Percentiles rank a stretch among this genome's conserved stretches.
These are phyloP conservation scores for Danionella dracula DNA, from an alignment of 2,797 vertebrate genomes.

Conservation along the genomic window DNA sequence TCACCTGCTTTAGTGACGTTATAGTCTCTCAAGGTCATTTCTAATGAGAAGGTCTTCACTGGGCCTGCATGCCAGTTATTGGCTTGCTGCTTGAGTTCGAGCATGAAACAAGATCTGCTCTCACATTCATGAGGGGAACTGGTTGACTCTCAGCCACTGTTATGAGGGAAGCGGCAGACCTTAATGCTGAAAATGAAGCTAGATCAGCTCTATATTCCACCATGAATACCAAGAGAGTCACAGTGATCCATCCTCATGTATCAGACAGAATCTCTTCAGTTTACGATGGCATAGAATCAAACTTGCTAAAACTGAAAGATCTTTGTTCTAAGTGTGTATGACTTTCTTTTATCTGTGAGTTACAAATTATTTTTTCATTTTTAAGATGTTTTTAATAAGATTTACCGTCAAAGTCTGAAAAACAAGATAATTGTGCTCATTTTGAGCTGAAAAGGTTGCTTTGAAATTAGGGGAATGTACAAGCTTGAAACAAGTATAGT, in stretches of 20 bases:
- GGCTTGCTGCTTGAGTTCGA: conserved; percentile 62
- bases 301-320: neutral
- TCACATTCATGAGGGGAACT: conserved; percentile 59
- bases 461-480: too few species aligned
- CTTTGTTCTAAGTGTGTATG: neutral
- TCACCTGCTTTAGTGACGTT: conserved; percentile 63
- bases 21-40: conserved; percentile 74
- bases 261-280: neutral
- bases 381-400: too few species aligned
- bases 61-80: conserved; percentile 62
- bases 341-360: neutral
- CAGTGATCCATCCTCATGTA: conserved; percentile 23
- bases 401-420: too few species aligned
- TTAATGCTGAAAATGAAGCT: conserved; percentile 40
- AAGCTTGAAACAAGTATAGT: too few species aligned
- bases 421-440: too few species aligned
- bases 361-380: neutral
- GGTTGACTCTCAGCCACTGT: conserved; percentile 47
- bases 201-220: conserved; percentile 36
- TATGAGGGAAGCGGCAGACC: conserved; percentile 54
- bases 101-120: conserved; percentile 57
- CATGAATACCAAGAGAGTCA: conserved; percentile 35
- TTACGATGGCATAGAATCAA: neutral
- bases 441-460: too few species aligned
- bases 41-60: conserved; percentile 61